These are phyloP conservation scores for Anoplopoma fimbria DNA, from an alignment of 2,113 vertebrate genomes.

Conservation along the genomic window DNA sequence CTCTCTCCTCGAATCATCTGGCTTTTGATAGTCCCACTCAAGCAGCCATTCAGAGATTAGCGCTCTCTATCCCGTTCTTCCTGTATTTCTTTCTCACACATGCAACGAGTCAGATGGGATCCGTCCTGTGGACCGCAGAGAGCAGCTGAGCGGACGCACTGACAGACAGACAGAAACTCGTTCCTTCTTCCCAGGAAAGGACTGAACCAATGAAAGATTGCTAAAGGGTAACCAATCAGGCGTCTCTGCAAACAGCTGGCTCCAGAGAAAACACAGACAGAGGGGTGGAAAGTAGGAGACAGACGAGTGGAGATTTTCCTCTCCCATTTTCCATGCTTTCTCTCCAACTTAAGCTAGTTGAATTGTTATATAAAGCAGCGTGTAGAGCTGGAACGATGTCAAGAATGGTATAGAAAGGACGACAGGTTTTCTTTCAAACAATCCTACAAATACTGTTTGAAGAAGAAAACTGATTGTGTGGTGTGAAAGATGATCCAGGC, in stretches of 20 bases:
- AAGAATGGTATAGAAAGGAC: not conserved
- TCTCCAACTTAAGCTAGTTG: constrained; percentile 32
- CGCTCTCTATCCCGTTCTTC: constrained; percentile 53
- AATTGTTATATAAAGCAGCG: constrained; percentile 43
- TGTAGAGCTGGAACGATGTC: constrained; percentile 1
- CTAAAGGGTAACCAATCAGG: constrained; percentile 64
- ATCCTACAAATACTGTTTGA: constrained; percentile 18
- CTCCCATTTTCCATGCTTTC: constrained; percentile 15
- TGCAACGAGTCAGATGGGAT: constrained; percentile 59
- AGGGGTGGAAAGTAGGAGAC: constrained; percentile 55
- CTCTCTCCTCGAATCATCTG: constrained; percentile 60
- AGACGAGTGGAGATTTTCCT: constrained; percentile 54
- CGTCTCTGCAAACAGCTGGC: constrained; percentile 72
- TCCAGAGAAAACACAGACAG: constrained; percentile 62
- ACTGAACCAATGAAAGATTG: constrained; percentile 64
- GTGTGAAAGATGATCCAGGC: constrained; percentile 56
- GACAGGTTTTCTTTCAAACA: constrained; percentile 14
- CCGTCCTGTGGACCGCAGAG: constrained; percentile 25
- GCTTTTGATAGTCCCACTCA: constrained; percentile 65
- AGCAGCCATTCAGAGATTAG: constrained; percentile 63
- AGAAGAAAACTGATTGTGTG: constrained; percentile 42
- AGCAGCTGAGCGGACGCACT: constrained; percentile 68
- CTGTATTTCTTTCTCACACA: constrained; percentile 52
- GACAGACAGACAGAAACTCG: constrained; percentile 42
- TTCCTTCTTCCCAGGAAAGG: constrained; percentile 52